A percentile compares a stretch with the other conserved stretches of the same genome.
Evolutionary conservation across 2,888 invertebrate genomes (phyloP).

Genomic region (Melangyna quadrimaculata): DNA sequence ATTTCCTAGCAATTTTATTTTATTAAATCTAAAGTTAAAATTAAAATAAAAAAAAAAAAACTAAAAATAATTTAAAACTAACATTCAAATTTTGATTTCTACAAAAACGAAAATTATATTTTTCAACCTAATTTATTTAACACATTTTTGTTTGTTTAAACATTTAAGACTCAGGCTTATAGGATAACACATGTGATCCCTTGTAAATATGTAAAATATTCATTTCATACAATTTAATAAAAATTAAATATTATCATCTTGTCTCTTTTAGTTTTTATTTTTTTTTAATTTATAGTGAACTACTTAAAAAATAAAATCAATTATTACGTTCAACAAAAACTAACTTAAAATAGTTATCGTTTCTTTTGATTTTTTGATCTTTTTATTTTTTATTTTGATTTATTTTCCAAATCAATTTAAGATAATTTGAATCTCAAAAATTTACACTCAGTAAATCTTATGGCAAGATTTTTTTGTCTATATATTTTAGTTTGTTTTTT

Average conservation of each 20-base stretch:
- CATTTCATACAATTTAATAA: neutral
- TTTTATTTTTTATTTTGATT: conserved; percentile 1
- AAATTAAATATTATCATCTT: neutral
- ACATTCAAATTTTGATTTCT: conserved; percentile 54
- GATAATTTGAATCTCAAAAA: conserved; percentile 37
- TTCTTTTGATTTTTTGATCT: neutral
- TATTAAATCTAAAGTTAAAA: conserved; percentile 51
- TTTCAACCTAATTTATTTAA: conserved; percentile 37
- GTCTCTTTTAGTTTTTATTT: neutral
- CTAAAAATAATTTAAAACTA: conserved; percentile 14
- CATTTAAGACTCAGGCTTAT: conserved; percentile 60
- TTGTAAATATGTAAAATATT: neutral
- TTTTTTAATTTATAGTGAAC: conserved; percentile 54
- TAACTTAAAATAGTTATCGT: neutral
- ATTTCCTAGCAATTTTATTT: conserved; percentile 66
- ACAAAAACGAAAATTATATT: conserved; percentile 10
- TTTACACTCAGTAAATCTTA: conserved; percentile 72
- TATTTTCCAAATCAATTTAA: neutral
- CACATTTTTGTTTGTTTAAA: conserved; percentile 29
- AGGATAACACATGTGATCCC: neutral
- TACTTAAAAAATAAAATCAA: conserved; percentile 44
- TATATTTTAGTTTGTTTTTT: conserved; percentile 2
- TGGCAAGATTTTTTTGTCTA: conserved; percentile 74
- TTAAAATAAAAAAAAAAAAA: conserved; percentile 34
- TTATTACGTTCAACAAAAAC: conserved; percentile 17